A percentile compares a stretch with the other conserved stretches of the same genome.
phyloP scores from a whole-genome alignment of 2,888 invertebrate genomes.

The Lucinisca nassula region DNA sequence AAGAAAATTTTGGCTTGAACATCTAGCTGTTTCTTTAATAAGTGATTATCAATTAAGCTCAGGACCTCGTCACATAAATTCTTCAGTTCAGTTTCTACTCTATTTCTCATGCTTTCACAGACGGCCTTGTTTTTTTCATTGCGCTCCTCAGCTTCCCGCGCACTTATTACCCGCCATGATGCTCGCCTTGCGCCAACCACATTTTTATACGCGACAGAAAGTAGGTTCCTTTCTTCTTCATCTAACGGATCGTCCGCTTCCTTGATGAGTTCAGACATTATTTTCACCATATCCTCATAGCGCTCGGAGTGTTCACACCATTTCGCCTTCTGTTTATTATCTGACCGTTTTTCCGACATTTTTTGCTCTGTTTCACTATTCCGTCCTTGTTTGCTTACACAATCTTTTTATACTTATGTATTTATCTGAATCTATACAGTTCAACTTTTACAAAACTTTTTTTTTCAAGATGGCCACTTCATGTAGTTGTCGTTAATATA shows the following conservation, averaged over 20 bases:
- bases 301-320: slow-evolving; percentile 99
- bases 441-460: too few relatives aligned
- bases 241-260: slow-evolving; percentile 96
- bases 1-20: slow-evolving; percentile 97
- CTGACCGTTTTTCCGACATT: slow-evolving; percentile 90
- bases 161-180: slow-evolving; percentile 99
- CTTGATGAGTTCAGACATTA: slow-evolving; percentile 91
- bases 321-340: slow-evolving; percentile 99
- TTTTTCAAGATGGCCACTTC: slow-evolving; percentile 2
- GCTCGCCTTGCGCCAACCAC: slow-evolving; percentile 98
- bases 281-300: slow-evolving; percentile 99
- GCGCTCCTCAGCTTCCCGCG: slow-evolving; percentile 94
- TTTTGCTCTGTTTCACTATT: neutral
- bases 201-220: slow-evolving; percentile 99
- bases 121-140: slow-evolving; percentile 43
- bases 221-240: slow-evolving; percentile 99
- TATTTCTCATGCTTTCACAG: slow-evolving; percentile 99
- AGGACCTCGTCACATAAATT: slow-evolving; percentile 99
- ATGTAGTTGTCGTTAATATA: neutral
- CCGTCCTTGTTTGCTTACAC: too few relatives aligned
- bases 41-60: slow-evolving; percentile 98
- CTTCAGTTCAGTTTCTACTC: slow-evolving; percentile 99
- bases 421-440: too few relatives aligned
- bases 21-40: slow-evolving; percentile 98
- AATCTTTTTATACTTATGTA: too few relatives aligned